Evolutionary conservation across 2,113 vertebrate species (phyloP).

Genomic region (Lepidiolamprologus cunningtoni): DNA sequence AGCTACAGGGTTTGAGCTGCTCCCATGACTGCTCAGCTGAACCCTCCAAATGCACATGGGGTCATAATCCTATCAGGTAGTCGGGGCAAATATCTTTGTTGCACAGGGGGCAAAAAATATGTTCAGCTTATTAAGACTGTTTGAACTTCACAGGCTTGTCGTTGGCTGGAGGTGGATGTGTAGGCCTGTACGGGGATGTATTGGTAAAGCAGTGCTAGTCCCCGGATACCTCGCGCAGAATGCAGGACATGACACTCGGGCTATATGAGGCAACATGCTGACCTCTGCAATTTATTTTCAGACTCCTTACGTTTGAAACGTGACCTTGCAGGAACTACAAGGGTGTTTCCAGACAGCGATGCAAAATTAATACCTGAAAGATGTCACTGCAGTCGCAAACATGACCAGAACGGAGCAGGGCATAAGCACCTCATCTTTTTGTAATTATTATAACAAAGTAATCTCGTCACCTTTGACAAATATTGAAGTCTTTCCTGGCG

Average conservation of each 20-base stretch:
- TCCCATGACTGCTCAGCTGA: conserved; percentile 43
- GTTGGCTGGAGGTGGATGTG: neutral
- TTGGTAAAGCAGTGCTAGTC: neutral
- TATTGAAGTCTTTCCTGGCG: accelerated
- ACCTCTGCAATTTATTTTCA: conserved; percentile 29
- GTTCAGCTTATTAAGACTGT: neutral
- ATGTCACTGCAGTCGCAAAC: neutral
- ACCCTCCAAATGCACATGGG: neutral
- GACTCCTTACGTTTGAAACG: conserved; percentile 12
- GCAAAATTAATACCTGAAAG: accelerated
- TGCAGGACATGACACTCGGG: neutral
- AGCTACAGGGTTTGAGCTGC: neutral
- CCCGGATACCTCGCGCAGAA: neutral
- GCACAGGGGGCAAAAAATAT: neutral
- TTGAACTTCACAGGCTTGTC: neutral
- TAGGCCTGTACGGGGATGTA: neutral
- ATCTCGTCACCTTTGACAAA: neutral
- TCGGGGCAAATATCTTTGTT: neutral
- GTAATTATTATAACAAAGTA: neutral
- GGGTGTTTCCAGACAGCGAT: neutral
- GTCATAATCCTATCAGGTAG: conserved; percentile 49
- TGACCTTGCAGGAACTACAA: neutral
- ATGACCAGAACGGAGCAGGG: accelerated
- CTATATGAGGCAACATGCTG: neutral
- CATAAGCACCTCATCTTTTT: neutral